Evolutionary conservation across 2,888 invertebrate species (phyloP).

Genomic region (Gari tellinella): DNA sequence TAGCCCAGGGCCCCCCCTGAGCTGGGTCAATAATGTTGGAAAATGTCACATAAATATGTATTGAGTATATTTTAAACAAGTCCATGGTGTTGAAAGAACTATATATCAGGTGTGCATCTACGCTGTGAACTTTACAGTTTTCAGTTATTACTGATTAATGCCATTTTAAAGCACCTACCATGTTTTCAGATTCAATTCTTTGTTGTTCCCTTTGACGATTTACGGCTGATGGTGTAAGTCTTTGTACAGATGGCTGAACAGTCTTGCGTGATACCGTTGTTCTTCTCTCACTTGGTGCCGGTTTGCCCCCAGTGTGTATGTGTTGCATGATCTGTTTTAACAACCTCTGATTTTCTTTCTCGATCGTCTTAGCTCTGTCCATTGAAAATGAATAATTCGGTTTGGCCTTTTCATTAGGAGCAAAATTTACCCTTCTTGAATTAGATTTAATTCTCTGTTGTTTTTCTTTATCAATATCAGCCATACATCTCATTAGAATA

Average conservation of each 20-base stretch:
- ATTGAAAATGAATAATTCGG: constrained; percentile 74
- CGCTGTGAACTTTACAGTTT: too few relatives aligned
- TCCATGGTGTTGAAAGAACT: too few relatives aligned
- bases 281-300: constrained; percentile 16
- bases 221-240: constrained; percentile 84
- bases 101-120: too few relatives aligned
- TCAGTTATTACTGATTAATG: too few relatives aligned
- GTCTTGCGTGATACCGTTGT: constrained; percentile 29
- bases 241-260: constrained; percentile 53
- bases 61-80: too few relatives aligned
- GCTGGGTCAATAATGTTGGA: too few relatives aligned
- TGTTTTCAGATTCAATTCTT: constrained; percentile 86
- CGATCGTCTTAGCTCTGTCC: constrained; percentile 74
- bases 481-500: constrained; percentile 78
- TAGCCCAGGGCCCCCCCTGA: too few relatives aligned
- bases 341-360: constrained; percentile 80
- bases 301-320: constrained; percentile 41
- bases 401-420: constrained; percentile 63
- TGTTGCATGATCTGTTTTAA: constrained; percentile 76
- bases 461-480: constrained; percentile 78
- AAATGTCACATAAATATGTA: too few relatives aligned
- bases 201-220: constrained; percentile 85
- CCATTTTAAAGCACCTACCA: too few relatives aligned
- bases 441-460: constrained; percentile 70
- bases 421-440: constrained; percentile 76